phyloP scores from a whole-genome alignment of 1,140 invertebrate species.

The Neelides sp. region DNA sequence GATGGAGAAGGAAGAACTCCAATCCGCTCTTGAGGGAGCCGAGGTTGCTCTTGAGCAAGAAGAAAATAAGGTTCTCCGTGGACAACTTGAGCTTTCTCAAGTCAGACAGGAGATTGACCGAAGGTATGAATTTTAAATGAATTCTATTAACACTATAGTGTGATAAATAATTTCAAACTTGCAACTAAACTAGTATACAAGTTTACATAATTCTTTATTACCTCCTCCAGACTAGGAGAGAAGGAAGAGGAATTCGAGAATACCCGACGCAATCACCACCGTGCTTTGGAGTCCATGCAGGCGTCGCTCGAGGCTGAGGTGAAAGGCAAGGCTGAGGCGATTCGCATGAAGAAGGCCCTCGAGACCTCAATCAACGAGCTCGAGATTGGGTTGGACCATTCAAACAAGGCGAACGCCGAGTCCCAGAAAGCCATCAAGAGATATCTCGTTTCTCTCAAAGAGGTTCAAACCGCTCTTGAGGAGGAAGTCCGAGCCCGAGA shows the following conservation, averaged over 20 bases:
- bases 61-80: slow-evolving; percentile 91
- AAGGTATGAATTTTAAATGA: background rate
- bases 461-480: slow-evolving; percentile 83
- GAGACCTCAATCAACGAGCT: slow-evolving; percentile 98
- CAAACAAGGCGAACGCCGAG: slow-evolving; percentile 94
- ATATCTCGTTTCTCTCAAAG: slow-evolving; percentile 64
- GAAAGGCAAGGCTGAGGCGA: slow-evolving; percentile 95
- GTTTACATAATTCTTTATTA: too few species aligned
- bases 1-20: slow-evolving; percentile 96
- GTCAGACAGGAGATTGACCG: slow-evolving; percentile 97
- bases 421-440: slow-evolving; percentile 98
- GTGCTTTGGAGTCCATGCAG: slow-evolving; percentile 96
- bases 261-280: slow-evolving; percentile 96
- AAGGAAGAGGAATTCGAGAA: slow-evolving; percentile 99
- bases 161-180: background rate
- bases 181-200: too few species aligned
- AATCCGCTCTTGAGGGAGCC: slow-evolving; percentile 95
- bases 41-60: slow-evolving; percentile 97
- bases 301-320: slow-evolving; percentile 95
- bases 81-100: slow-evolving; percentile 90
- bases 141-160: background rate
- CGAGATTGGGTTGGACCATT: slow-evolving; percentile 94
- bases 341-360: slow-evolving; percentile 99
- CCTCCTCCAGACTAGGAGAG: slow-evolving; percentile 74
- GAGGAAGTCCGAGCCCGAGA: slow-evolving; percentile 93